phyloP scores from a whole-genome alignment of 2,888 invertebrate genomes.

The Octodonta nipae region DNA sequence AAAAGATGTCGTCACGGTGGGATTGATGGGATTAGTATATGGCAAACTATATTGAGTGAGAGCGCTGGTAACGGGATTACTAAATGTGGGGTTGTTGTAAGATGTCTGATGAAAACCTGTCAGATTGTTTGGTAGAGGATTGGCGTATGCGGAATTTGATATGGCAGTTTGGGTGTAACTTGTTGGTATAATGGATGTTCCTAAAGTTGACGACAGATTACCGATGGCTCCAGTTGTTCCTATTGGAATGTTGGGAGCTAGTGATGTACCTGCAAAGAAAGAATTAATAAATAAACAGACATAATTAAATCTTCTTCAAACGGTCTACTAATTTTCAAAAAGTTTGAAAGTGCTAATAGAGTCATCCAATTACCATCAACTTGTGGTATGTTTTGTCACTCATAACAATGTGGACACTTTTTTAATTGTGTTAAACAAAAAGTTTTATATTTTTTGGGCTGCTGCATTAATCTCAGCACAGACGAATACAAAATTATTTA shows the following conservation, averaged over 20 bases:
- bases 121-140: conserved; percentile 31
- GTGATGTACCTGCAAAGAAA: conserved; percentile 13
- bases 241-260: conserved; percentile 19
- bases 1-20: conserved; percentile 26
- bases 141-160: conserved; percentile 42
- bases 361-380: too few relatives aligned
- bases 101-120: conserved; percentile 24
- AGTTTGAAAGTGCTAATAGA: too few relatives aligned
- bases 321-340: too few relatives aligned
- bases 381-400: too few relatives aligned
- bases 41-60: conserved; percentile 38
- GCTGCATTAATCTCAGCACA: too few relatives aligned
- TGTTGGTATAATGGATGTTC: conserved; percentile 38
- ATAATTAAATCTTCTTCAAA: too few relatives aligned
- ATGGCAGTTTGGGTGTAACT: conserved; percentile 38
- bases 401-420: too few relatives aligned
- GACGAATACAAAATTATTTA: too few relatives aligned
- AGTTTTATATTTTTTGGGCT: too few relatives aligned
- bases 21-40: conserved; percentile 21
- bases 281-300: too few relatives aligned
- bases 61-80: conserved; percentile 34
- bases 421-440: too few relatives aligned
- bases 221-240: conserved; percentile 15
- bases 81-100: conserved; percentile 40
- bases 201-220: conserved; percentile 36